Evolutionary conservation across 2,797 vertebrate species (phyloP).

Genomic region (Neosilurus hyrtlii): DNA sequence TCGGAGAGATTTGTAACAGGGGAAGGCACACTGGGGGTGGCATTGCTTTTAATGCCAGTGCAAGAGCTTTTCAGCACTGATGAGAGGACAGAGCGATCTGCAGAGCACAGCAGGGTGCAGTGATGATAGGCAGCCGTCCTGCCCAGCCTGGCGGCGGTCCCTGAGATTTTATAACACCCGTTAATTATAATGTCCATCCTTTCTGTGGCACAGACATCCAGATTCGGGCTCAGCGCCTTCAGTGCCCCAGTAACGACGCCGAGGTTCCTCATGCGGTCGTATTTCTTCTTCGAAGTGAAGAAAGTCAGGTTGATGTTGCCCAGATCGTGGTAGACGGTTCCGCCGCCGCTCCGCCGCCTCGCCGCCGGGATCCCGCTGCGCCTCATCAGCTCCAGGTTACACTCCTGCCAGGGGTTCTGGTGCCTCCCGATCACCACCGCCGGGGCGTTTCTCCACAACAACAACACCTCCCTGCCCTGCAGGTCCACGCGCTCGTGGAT

Average conservation of each 20-base stretch:
- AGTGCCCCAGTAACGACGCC: constrained; percentile 81
- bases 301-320: constrained; percentile 96
- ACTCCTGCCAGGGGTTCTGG: constrained; percentile 95
- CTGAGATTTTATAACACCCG: constrained; percentile 85
- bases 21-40: constrained; percentile 86
- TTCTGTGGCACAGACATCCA: constrained; percentile 80
- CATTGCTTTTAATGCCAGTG: constrained; percentile 82
- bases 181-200: constrained; percentile 87
- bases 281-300: constrained; percentile 83
- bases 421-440: constrained; percentile 90
- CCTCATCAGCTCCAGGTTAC: constrained; percentile 78
- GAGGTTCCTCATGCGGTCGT: constrained; percentile 85
- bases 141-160: constrained; percentile 89
- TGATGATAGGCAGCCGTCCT: constrained; percentile 89
- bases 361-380: constrained; percentile 78
- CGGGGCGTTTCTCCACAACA: constrained; percentile 86
- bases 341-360: constrained; percentile 88
- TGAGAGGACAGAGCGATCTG: constrained; percentile 74
- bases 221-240: constrained; percentile 69
- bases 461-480: constrained; percentile 70
- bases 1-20: constrained; percentile 83
- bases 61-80: constrained; percentile 77
- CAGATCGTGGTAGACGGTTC: constrained; percentile 90
- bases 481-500: constrained; percentile 84
- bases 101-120: constrained; percentile 84